A percentile compares a stretch with the other conserved stretches of the same genome.
Conservation (phyloP, 1,140 invertebrate genomes). For the Sarcophaga bullata region DNA sequence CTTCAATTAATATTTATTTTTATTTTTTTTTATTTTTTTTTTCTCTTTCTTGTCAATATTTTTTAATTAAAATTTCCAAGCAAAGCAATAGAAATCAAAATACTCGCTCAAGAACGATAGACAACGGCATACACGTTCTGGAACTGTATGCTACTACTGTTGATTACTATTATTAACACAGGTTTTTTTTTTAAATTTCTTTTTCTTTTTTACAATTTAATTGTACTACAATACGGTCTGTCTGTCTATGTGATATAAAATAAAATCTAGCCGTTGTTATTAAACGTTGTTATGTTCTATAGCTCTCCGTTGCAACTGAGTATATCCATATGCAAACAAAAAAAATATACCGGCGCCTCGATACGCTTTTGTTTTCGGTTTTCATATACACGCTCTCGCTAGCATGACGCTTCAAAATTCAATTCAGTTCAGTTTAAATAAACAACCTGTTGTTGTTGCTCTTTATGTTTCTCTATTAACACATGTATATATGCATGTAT, state of each 20-base stretch:
- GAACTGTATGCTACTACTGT: background rate
- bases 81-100: background rate
- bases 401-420: too few relatives aligned
- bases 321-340: background rate
- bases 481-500: too few relatives aligned
- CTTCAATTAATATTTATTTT: background rate
- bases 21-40: background rate
- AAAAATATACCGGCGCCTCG: background rate
- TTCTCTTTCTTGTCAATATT: background rate
- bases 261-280: too few relatives aligned
- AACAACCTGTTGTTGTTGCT: too few relatives aligned
- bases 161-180: background rate
- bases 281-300: slow-evolving; percentile 3
- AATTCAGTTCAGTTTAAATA: too few relatives aligned
- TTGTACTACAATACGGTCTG: background rate
- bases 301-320: background rate
- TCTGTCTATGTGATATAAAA: too few relatives aligned
- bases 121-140: background rate
- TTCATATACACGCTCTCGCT: too few relatives aligned
- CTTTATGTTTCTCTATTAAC: too few relatives aligned
- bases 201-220: background rate
- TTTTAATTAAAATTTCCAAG: slow-evolving; percentile 30
- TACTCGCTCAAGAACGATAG: background rate
- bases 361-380: too few relatives aligned
- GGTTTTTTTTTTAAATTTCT: background rate